These are phyloP conservation scores for Quadroppia sp. DNA, from an alignment of 2,888 invertebrate species.

Conservation along the genomic window DNA sequence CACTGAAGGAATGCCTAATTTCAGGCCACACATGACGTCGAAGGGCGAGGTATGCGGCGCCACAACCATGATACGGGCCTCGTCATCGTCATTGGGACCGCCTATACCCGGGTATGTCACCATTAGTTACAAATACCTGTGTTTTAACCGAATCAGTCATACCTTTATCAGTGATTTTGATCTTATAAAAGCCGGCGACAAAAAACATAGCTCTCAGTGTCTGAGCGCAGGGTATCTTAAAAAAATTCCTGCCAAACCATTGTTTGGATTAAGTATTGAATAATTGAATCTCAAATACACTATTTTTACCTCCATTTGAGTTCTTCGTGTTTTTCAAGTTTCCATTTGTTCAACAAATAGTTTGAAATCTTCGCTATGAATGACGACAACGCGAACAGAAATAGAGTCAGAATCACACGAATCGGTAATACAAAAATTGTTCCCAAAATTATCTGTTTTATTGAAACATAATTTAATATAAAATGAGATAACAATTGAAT, in stretches of 20 bases:
- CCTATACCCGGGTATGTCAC: neutral
- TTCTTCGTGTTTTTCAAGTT: conserved; percentile 20
- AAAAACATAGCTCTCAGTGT: conserved; percentile 62
- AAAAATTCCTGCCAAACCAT: conserved; percentile 30
- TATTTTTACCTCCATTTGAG: conserved; percentile 14
- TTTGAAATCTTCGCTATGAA: conserved; percentile 21
- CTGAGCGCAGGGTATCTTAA: conserved; percentile 41
- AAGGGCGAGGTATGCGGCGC: conserved; percentile 90
- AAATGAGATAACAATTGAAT: neutral
- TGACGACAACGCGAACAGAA: conserved; percentile 32
- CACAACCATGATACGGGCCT: conserved; percentile 77
- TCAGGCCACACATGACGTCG: conserved; percentile 77
- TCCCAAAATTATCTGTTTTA: conserved; percentile 32
- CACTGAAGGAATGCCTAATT: conserved; percentile 77
- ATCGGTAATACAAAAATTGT: conserved; percentile 38
- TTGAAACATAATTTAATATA: conserved; percentile 6
- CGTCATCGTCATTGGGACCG: conserved; percentile 50
- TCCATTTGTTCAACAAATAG: neutral
- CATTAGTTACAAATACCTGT: neutral
- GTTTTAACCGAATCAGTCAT: neutral
- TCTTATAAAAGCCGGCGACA: conserved; percentile 73
- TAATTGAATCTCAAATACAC: neutral
- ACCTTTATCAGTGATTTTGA: conserved; percentile 66
- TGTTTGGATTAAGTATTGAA: neutral
- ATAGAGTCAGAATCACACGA: conserved; percentile 7